phyloP scores from a whole-genome alignment of 2,113 vertebrate genomes.

The Microcebus murinus region DNA sequence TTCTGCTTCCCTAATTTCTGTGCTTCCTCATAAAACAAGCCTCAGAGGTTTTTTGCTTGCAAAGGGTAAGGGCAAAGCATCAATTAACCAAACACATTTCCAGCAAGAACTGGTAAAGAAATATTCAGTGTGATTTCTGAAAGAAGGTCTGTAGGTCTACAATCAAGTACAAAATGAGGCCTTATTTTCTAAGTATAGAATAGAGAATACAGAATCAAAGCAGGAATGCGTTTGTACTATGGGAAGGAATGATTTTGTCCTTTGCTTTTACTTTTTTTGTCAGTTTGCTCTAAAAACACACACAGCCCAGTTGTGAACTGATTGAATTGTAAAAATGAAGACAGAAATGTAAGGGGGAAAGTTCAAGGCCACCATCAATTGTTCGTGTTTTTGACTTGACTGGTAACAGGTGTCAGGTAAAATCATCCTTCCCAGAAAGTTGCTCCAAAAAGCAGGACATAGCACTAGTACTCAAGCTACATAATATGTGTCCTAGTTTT shows the following conservation, averaged over 20 bases:
- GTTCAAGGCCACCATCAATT: neutral
- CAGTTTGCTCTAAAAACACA: neutral
- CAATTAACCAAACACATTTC: neutral
- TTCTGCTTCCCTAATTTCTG: neutral
- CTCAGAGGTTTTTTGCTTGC: neutral
- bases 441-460: neutral
- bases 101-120: conserved; percentile 19
- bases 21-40: conserved; percentile 31
- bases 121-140: neutral
- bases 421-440: conserved; percentile 36
- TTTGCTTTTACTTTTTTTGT: neutral
- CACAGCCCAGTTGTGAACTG: neutral
- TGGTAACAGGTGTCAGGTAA: neutral
- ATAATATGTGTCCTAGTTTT: neutral
- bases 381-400: neutral
- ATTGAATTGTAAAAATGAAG: neutral
- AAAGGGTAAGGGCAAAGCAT: conserved; percentile 9
- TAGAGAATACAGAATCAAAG: neutral
- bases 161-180: neutral
- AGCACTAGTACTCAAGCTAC: neutral
- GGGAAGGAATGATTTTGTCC: neutral
- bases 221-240: neutral
- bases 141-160: neutral
- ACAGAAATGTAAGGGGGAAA: neutral
- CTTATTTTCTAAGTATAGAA: neutral